Conservation (phyloP, 2,888 invertebrate species). For the Philhelius pedissequus region DNA sequence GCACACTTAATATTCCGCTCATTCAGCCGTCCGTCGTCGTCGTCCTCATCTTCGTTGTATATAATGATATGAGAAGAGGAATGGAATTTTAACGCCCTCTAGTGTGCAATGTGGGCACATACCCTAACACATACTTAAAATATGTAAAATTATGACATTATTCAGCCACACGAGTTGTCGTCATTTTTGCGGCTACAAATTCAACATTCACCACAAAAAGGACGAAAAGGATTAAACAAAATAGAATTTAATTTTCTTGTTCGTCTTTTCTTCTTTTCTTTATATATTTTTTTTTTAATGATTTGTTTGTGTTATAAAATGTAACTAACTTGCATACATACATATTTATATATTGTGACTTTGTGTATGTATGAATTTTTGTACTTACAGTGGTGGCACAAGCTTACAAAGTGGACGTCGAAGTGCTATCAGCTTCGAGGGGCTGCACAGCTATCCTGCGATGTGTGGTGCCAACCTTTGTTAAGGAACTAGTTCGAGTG, state of each 20-base stretch:
- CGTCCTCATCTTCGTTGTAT: too few species aligned
- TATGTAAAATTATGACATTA: constrained; percentile 66
- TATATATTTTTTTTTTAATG: background rate
- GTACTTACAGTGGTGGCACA: constrained; percentile 84
- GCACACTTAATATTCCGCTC: constrained; percentile 67
- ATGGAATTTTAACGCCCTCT: constrained; percentile 41
- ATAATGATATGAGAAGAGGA: constrained; percentile 19
- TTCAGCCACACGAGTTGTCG: constrained; percentile 57
- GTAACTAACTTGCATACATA: too few species aligned
- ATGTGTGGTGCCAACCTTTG: constrained; percentile 86
- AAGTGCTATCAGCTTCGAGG: constrained; percentile 84
- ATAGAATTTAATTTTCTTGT: constrained; percentile 34
- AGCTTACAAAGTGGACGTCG: constrained; percentile 86
- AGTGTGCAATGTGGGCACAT: constrained; percentile 17
- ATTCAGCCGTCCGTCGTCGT: constrained; percentile 32
- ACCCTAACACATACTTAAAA: constrained; percentile 44
- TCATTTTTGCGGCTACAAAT: constrained; percentile 31
- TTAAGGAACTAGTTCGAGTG: constrained; percentile 86
- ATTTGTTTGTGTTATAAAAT: constrained; percentile 23
- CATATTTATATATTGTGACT: constrained; percentile 30
- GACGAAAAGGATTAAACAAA: constrained; percentile 26
- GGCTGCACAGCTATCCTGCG: constrained; percentile 87
- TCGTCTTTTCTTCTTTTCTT: background rate
- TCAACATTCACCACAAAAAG: constrained; percentile 40
- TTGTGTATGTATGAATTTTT: background rate